phyloP scores from a whole-genome alignment of 2,113 vertebrate species.

The Vireo altiloquus region DNA sequence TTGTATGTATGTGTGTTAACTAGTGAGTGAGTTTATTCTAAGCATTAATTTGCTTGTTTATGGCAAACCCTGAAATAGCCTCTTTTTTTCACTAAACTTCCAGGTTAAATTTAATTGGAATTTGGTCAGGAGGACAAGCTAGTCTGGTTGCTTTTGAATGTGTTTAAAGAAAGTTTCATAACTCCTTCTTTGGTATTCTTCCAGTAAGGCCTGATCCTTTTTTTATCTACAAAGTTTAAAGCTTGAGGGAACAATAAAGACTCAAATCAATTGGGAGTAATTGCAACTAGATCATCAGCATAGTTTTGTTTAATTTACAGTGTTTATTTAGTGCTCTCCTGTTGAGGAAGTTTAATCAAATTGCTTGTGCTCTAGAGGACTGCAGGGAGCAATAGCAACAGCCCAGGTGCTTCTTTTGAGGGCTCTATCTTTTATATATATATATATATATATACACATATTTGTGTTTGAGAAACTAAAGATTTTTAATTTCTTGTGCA shows the following conservation, averaged over 20 bases:
- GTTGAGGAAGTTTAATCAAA: slow-evolving; percentile 34
- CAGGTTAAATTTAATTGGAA: background rate
- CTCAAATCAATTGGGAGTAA: slow-evolving; percentile 55
- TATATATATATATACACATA: background rate
- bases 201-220: background rate
- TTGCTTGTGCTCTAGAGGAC: background rate
- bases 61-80: background rate
- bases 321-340: slow-evolving; percentile 41
- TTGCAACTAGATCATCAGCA: slow-evolving; percentile 42
- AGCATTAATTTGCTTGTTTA: background rate
- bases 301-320: slow-evolving; percentile 55
- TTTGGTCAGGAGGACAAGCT: background rate
- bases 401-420: background rate
- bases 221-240: background rate
- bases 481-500: background rate
- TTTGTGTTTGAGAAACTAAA: background rate
- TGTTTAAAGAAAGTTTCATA: background rate
- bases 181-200: slow-evolving; percentile 11
- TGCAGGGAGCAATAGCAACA: background rate
- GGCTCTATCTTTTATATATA: background rate
- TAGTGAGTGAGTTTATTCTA: background rate
- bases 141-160: background rate
- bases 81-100: background rate
- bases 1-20: background rate
- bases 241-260: slow-evolving; percentile 36